A percentile compares a stretch with the other conserved stretches of the same genome.
Evolutionary conservation across 2,113 vertebrate genomes (phyloP).

Genomic region (Fregetta grallaria): DNA sequence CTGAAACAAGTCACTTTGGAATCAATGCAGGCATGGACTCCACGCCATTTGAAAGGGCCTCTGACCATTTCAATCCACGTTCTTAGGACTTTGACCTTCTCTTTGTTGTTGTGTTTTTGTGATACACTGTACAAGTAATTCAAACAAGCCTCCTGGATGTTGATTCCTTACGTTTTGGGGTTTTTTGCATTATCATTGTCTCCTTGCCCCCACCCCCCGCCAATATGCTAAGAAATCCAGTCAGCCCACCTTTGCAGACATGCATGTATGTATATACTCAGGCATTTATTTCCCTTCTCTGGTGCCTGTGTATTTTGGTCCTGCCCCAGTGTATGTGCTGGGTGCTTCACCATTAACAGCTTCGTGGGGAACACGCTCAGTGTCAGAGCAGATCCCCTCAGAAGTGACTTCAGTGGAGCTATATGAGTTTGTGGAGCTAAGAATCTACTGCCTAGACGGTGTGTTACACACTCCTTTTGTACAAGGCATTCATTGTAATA

Average conservation of each 20-base stretch:
- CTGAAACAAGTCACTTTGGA: background rate
- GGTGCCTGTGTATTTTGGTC: background rate
- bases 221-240: background rate
- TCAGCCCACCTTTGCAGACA: background rate
- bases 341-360: background rate
- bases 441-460: background rate
- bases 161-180: background rate
- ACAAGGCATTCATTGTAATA: background rate
- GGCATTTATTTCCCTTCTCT: background rate
- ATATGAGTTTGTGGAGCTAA: background rate
- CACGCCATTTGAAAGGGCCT: background rate
- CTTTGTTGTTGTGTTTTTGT: background rate
- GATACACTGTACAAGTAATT: background rate
- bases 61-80: background rate
- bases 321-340: background rate
- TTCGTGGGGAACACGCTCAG: background rate
- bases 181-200: background rate
- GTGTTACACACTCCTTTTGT: background rate
- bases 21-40: background rate
- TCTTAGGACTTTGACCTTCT: background rate
- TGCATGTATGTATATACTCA: background rate
- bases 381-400: background rate
- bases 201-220: background rate
- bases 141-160: background rate
- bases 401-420: background rate